Evolutionary conservation across 2,888 invertebrate genomes (phyloP), one percentile per base, ranked within the genome.

Genomic region (Caenorhabditis sulstoni): DNA sequence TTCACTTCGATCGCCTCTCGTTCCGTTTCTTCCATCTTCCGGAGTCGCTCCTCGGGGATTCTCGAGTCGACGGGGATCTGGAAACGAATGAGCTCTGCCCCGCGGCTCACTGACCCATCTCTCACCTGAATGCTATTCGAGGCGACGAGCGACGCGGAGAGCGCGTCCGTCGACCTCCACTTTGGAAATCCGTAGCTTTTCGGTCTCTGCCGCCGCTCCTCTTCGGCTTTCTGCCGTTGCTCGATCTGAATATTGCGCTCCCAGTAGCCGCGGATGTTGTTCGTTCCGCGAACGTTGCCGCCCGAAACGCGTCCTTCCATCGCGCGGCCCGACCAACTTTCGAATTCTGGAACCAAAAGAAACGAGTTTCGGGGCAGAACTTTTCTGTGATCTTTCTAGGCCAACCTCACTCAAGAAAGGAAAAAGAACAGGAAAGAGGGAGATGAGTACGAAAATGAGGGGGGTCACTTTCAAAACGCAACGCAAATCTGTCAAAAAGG

Each of bases 71-170:
- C 75, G 0, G 88, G 88, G 23, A 88, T 84, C 62, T 79, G 47
- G 7, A 71, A 53, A 23, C 16, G 9, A 20, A 11, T 2, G 11
- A 39, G 37, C n/a, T n/a, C n/a, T n/a, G n/a, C n/a, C n/a, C n/a
- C n/a, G n/a, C n/a, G n/a, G n/a, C n/a, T n/a, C n/a, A n/a, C n/a
- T n/a, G n/a, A n/a, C 2, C 14, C 14, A 11, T 41, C 12, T 14
- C 23, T 53, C 35, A 71, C 71, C 49, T 71, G 76, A 45, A 84
- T 81, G 20, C 81, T 77, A 67, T 87, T 79, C 4, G 88, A 88
- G 4, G 88, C 88, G 2, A 88, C 88, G 16, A 88, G 73, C 0
- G 86, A 86, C 0, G 88, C 88, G 0, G 87, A 84, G n/a, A 88
- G 62, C 14, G 88, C 88, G 74, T 88, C 88, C 39, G 81, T 86